Conservation (phyloP, 2,113 vertebrate genomes). For the Microcebus lehilahytsara region DNA sequence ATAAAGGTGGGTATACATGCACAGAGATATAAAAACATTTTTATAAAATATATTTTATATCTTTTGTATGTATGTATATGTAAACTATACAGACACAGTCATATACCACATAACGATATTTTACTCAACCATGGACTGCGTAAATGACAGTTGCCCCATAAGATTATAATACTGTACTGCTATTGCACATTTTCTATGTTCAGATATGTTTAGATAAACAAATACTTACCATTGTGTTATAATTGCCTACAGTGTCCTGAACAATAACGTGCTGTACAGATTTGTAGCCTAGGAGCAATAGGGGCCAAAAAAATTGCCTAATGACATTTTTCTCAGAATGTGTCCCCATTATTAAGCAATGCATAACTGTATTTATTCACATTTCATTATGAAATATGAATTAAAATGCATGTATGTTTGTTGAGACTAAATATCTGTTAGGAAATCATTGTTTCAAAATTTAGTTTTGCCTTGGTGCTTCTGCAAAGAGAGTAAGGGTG, state of each 20-base stretch:
- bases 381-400: neutral
- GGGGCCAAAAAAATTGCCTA: neutral
- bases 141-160: too few species aligned
- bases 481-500: neutral
- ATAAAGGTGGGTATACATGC: neutral
- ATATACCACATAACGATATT: too few species aligned
- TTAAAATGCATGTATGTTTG: neutral
- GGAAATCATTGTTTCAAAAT: neutral
- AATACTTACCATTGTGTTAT: too few species aligned
- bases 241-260: too few species aligned
- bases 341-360: neutral
- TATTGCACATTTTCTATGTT: too few species aligned
- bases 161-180: too few species aligned
- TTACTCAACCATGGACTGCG: too few species aligned
- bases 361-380: neutral
- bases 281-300: too few species aligned
- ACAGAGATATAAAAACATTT: neutral
- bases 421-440: conserved; percentile 1
- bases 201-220: too few species aligned
- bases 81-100: neutral
- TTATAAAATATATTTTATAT: too few species aligned
- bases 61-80: neutral
- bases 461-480: neutral
- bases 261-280: too few species aligned
- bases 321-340: neutral